Base-by-base conservation (phyloP, 2,113 vertebrate species). In the Campylorhamphus procurvoides region DNA sequence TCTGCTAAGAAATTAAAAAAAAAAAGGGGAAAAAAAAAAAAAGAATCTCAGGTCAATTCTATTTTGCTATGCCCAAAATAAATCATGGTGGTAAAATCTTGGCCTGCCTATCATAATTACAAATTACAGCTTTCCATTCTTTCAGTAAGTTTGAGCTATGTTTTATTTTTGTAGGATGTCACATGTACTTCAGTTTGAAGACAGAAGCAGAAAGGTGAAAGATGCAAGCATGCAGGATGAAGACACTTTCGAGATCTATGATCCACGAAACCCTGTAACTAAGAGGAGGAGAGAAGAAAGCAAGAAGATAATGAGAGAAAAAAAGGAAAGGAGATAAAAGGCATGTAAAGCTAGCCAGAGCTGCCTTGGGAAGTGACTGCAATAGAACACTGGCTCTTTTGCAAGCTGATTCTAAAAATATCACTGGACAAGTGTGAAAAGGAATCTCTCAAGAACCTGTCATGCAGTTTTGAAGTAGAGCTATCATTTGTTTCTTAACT, bases 241-340 rank as follows among this genome's bases (percentile, higher is more conserved):
- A 97, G 99, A 99, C 94, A 99, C 99, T 1, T 99, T 99, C 55
- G 99, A 99, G 97, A 99, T 99, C 97, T 98, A 99, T 84, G 99
- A 99, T 97, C 99, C 99, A 12, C 98, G 99, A 44, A 99, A 99
- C 97, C 99, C 99, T 35, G 99, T 99, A 97, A 99, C 99, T 87
- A 99, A 99, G 92, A 98, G 99, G 29, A 97, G 99, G 78, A 97
- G 99, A 85, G 99, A 99, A 98, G 99, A 99, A 98, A 99, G 99
- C 98, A 99, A 99, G 98, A 99, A 99, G 97, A 98, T 99, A 96
- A 97, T 99, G 98, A 99, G 98, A 97, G 99, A 99, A 97, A 99
- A 99, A 98, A 99, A 99, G 93, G 98, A 99, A 96, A 98, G 98
- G 96, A 95, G 98, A 98, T 98, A 96, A 98, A 97, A 93, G 60